Conservation (phyloP, 2,888 invertebrate genomes). For the Synanthedon myopaeformis region DNA sequence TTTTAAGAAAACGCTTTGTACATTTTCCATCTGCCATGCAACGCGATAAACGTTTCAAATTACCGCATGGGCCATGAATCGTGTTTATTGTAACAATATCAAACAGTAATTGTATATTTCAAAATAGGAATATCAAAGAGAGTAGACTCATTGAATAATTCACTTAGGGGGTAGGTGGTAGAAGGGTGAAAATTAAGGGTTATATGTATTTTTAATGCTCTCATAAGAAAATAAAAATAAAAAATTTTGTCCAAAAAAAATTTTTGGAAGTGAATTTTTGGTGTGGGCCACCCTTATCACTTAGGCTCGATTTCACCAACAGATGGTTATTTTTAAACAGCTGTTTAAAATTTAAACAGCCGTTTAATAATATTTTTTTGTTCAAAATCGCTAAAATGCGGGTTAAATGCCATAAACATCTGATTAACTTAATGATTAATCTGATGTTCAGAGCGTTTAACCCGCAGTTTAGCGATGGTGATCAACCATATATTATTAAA, state of each 20-base stretch:
- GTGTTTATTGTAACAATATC: conserved; percentile 3
- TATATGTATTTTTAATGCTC: background rate
- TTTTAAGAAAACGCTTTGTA: conserved; percentile 6
- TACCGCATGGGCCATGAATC: conserved; percentile 7
- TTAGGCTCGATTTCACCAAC: too few relatives aligned
- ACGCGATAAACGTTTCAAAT: conserved; percentile 2
- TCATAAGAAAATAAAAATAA: background rate
- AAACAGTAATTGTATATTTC: conserved; percentile 3
- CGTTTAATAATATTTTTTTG: too few relatives aligned
- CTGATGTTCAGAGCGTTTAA: too few relatives aligned
- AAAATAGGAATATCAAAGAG: background rate
- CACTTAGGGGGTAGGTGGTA: background rate
- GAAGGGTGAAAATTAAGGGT: background rate
- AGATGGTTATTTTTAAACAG: too few relatives aligned
- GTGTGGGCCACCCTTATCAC: too few relatives aligned
- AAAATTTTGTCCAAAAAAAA: background rate
- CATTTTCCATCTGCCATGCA: conserved; percentile 21
- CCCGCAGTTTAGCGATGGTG: too few relatives aligned
- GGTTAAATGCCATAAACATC: too few relatives aligned
- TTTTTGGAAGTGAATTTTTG: background rate
- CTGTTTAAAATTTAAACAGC: too few relatives aligned
- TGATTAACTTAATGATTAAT: too few relatives aligned
- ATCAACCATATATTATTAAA: too few relatives aligned
- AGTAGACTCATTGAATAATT: background rate
- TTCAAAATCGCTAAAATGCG: too few relatives aligned